A percentile compares a stretch with the other conserved stretches of the same genome.
Evolutionary conservation across 2,113 vertebrate species (phyloP).

Genomic region (Scophthalmus maximus): DNA sequence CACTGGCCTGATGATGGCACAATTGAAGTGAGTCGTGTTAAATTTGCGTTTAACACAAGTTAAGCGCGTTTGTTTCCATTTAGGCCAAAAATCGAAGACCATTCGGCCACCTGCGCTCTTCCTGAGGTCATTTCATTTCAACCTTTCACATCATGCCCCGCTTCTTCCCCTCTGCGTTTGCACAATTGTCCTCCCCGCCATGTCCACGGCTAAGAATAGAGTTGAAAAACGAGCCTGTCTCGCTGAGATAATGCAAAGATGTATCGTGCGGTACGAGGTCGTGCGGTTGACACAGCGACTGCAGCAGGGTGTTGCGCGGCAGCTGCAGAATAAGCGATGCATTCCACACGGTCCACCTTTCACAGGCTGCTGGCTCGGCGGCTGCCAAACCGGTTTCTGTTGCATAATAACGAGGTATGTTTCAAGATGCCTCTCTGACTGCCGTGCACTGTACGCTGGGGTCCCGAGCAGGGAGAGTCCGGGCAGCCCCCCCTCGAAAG

Average conservation of each 20-base stretch:
- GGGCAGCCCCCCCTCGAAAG: constrained; percentile 22
- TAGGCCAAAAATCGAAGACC: too few relatives aligned
- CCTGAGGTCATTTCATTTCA: neutral
- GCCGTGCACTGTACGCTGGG: constrained; percentile 11
- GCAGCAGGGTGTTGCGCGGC: neutral
- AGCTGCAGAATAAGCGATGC: constrained; percentile 20
- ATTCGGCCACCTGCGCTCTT: too few relatives aligned
- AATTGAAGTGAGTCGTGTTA: neutral
- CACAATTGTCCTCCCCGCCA: constrained; percentile 16
- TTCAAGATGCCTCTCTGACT: constrained; percentile 38
- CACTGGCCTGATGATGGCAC: neutral
- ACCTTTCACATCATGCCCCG: constrained; percentile 37
- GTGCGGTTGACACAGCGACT: too few relatives aligned
- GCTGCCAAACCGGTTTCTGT: constrained; percentile 76
- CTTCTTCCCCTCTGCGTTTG: constrained; percentile 11
- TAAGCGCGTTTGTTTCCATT: too few relatives aligned
- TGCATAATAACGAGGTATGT: constrained; percentile 59
- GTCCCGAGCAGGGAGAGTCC: neutral
- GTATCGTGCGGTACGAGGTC: too few relatives aligned
- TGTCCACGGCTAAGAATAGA: constrained; percentile 49
- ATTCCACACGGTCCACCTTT: constrained; percentile 64
- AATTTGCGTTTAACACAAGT: too few relatives aligned
- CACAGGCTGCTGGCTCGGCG: constrained; percentile 43
- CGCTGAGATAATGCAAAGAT: constrained; percentile 5
- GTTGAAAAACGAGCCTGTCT: constrained; percentile 5